Evolutionary conservation across 2,113 vertebrate genomes (phyloP).

Genomic region (Platanista minor): DNA sequence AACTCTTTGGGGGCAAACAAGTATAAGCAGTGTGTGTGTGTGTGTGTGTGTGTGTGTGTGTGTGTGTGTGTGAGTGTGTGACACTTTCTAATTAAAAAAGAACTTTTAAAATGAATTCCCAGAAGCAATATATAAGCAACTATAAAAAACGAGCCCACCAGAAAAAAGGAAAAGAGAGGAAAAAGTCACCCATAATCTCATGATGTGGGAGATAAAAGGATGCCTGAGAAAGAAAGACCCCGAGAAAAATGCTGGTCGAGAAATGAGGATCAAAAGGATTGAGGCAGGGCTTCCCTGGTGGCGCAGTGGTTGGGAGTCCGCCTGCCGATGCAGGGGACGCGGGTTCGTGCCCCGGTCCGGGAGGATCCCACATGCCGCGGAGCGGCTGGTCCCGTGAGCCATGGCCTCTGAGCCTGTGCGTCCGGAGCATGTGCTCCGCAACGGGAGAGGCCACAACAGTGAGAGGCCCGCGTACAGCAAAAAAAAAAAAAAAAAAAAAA

Average conservation of each 20-base stretch:
- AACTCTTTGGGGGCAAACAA: not conserved
- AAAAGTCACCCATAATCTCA: not conserved
- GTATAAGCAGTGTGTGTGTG: not conserved
- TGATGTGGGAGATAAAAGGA: not conserved
- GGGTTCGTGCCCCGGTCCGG: too few species aligned
- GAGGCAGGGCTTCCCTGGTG: too few species aligned
- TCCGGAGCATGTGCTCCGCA: too few species aligned
- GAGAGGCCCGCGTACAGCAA: too few species aligned
- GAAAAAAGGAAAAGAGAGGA: not conserved
- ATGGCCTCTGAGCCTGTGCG: too few species aligned
- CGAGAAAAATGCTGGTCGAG: not conserved
- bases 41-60: not conserved
- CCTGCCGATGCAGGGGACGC: too few species aligned
- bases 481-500: too few species aligned
- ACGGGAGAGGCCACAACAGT: too few species aligned
- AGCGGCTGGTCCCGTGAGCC: too few species aligned
- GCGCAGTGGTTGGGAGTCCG: too few species aligned
- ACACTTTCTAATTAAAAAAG: not conserved
- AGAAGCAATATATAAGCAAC: not conserved
- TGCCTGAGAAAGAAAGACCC: not conserved
- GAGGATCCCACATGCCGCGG: too few species aligned
- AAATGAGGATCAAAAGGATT: accelerated
- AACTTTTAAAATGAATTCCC: not conserved
- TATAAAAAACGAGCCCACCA: not conserved
- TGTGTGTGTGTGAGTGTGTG: too few species aligned